These are phyloP conservation scores for Apeira syringaria DNA, from an alignment of 2,888 invertebrate genomes.

Conservation along the genomic window DNA sequence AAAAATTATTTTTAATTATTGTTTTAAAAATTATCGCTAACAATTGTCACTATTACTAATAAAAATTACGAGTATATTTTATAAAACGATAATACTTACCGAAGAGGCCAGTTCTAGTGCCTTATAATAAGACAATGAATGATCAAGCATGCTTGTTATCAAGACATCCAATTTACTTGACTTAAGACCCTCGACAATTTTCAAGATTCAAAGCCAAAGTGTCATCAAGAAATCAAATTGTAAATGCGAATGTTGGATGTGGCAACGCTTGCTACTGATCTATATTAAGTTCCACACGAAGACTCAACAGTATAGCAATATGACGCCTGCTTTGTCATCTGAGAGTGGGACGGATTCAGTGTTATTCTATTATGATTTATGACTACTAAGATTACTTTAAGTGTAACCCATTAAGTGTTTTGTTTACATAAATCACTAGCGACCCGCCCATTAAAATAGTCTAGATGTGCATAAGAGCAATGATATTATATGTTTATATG, in stretches of 20 bases:
- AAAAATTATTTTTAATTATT: no score
- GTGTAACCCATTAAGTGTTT: no score
- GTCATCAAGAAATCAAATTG: conserved; percentile 8
- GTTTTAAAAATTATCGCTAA: no score
- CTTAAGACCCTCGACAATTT: not conserved
- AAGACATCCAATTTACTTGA: not conserved
- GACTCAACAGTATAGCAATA: conserved; percentile 44
- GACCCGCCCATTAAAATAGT: no score
- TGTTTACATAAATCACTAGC: no score
- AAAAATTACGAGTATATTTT: no score
- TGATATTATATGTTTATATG: no score
- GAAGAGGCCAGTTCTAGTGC: no score
- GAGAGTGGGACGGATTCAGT: conserved; percentile 32
- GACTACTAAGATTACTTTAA: no score
- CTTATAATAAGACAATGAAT: not conserved
- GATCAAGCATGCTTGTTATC: not conserved
- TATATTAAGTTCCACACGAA: conserved; percentile 39
- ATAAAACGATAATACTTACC: no score
- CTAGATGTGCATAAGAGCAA: no score
- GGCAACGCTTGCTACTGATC: conserved; percentile 37
- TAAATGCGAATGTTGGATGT: conserved; percentile 17
- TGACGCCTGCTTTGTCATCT: conserved; percentile 43
- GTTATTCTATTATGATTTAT: conserved; percentile 5
- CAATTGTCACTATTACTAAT: no score
- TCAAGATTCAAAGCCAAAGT: conserved; percentile 1